These are phyloP conservation scores for Girardinichthys multiradiatus DNA, from an alignment of 2,113 vertebrate species.

Conservation along the genomic window DNA sequence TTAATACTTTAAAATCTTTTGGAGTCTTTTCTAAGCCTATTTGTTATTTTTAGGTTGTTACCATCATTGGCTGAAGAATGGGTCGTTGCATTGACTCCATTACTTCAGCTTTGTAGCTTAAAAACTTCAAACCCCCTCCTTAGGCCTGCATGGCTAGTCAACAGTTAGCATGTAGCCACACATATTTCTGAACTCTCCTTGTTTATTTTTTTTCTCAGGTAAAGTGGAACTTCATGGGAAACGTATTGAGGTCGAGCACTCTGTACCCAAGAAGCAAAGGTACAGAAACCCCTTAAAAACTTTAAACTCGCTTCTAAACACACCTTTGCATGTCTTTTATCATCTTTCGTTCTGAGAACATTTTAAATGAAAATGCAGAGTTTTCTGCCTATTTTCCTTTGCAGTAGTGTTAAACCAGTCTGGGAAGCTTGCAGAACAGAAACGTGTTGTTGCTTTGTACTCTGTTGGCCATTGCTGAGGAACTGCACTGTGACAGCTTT, in stretches of 20 bases:
- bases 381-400: no score
- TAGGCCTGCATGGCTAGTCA: conserved; percentile 23
- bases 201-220: conserved; percentile 78
- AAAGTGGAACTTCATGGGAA: conserved; percentile 97
- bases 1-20: background rate
- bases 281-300: conserved; percentile 68
- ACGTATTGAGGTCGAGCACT: conserved; percentile 94
- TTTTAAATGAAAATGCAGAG: no score
- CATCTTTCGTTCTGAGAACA: no score
- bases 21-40: background rate
- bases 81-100: background rate
- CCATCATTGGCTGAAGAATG: background rate
- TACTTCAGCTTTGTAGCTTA: background rate
- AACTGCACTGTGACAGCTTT: conserved; percentile 12
- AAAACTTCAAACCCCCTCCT: background rate
- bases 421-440: no score
- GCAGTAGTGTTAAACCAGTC: no score
- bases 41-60: background rate
- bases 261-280: conserved; percentile 98
- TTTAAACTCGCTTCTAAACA: conserved; percentile 1
- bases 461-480: conserved; percentile 51
- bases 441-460: conserved; percentile 27
- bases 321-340: conserved; percentile 47
- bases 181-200: conserved; percentile 25
- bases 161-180: conserved; percentile 42